Conservation (phyloP, 2,113 vertebrate species). For the Hipposideros armiger region DNA sequence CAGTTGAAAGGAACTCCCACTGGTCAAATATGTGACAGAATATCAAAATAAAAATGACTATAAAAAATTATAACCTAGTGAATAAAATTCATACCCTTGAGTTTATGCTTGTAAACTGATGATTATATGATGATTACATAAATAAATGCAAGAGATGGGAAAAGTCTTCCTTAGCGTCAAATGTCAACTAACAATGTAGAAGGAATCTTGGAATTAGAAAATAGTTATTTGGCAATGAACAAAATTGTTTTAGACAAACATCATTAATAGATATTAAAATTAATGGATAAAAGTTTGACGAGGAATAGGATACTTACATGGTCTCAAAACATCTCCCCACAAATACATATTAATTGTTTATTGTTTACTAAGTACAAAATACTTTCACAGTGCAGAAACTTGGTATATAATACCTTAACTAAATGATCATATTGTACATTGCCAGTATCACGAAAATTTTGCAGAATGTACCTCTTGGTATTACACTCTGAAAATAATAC, state of each 20-base stretch:
- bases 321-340: not conserved
- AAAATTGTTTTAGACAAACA: slow-evolving; percentile 34
- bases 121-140: not conserved
- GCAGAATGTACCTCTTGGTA: not conserved
- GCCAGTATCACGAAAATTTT: not conserved
- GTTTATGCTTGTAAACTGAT: not conserved
- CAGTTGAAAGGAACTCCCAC: not conserved
- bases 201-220: not conserved
- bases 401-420: not conserved
- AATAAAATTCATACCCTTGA: slow-evolving; percentile 1
- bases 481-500: not conserved
- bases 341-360: not conserved
- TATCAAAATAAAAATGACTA: slow-evolving; percentile 8
- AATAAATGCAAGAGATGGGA: not conserved
- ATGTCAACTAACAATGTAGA: not conserved
- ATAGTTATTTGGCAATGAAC: not conserved
- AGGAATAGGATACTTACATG: not conserved
- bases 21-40: not conserved
- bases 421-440: not conserved
- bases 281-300: not conserved
- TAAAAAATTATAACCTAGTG: not conserved
- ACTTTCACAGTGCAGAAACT: not conserved
- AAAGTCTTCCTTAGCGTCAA: not conserved
- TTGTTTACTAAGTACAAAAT: not conserved
- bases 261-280: not conserved